These are phyloP conservation scores for Drosophila nasuta DNA, from an alignment of 1,140 invertebrate species.

Conservation along the genomic window DNA sequence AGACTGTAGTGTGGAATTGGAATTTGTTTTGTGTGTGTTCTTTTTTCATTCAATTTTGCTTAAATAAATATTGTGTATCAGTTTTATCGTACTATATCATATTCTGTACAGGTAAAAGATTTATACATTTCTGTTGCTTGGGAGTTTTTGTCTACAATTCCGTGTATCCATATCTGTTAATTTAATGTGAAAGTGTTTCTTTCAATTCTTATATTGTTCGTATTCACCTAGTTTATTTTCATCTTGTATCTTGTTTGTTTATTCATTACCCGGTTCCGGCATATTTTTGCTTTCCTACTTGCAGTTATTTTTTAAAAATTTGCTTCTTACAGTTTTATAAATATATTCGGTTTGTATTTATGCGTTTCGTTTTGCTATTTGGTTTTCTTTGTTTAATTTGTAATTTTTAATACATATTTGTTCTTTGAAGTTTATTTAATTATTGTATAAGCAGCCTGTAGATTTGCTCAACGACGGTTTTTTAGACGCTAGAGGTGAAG, in stretches of 20 bases:
- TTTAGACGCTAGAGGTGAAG: constrained; percentile 74
- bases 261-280: constrained; percentile 19
- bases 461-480: constrained; percentile 65
- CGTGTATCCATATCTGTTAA: constrained; percentile 19
- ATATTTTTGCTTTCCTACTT: constrained; percentile 32
- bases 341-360: constrained; percentile 34
- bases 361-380: constrained; percentile 34
- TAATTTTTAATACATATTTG: constrained; percentile 61
- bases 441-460: constrained; percentile 80
- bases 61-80: constrained; percentile 27
- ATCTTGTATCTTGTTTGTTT: constrained; percentile 1
- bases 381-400: constrained; percentile 40
- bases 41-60: constrained; percentile 23
- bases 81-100: constrained; percentile 22
- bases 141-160: constrained; percentile 27
- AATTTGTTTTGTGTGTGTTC: constrained; percentile 13
- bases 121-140: constrained; percentile 44
- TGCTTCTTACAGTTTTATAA: constrained; percentile 53
- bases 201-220: constrained; percentile 12
- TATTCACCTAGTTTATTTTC: constrained; percentile 28
- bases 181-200: too few relatives aligned
- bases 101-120: constrained; percentile 73
- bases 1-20: constrained; percentile 21
- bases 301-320: constrained; percentile 52
- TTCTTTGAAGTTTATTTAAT: constrained; percentile 49